Percentiles rank a stretch among this genome's conserved stretches.
These are phyloP conservation scores for Sanderia malayensis DNA, from an alignment of 30 jellyfish, hydroid and myxozoan genomes.

Conservation along the genomic window DNA sequence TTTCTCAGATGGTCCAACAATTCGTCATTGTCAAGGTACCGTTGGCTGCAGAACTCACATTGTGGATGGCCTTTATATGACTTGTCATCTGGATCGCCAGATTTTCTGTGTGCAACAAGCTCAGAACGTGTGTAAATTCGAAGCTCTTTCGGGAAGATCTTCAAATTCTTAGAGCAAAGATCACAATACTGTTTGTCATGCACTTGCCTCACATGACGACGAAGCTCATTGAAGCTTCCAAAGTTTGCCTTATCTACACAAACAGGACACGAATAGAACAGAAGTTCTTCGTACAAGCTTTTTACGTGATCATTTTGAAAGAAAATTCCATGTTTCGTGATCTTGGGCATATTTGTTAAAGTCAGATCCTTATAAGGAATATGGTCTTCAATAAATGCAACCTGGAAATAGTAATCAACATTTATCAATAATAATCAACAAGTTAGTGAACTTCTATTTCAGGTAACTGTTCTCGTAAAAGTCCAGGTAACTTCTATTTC, in stretches of 20 bases:
- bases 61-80: slow-evolving; percentile 95
- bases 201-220: slow-evolving; percentile 68
- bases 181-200: slow-evolving; percentile 84
- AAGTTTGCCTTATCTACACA: slow-evolving; percentile 39
- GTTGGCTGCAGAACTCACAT: slow-evolving; percentile 85
- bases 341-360: slow-evolving; percentile 15
- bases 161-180: slow-evolving; percentile 73
- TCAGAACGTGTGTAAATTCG: slow-evolving; percentile 62
- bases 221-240: slow-evolving; percentile 50
- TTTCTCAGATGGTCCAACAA: slow-evolving; percentile 77
- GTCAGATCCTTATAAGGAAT: slow-evolving; percentile 46
- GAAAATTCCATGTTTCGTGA: slow-evolving; percentile 60
- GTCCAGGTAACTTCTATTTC: too few relatives aligned
- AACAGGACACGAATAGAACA: slow-evolving; percentile 42
- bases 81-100: slow-evolving; percentile 80
- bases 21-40: slow-evolving; percentile 84
- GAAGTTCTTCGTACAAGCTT: slow-evolving; percentile 43
- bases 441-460: too few relatives aligned
- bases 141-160: slow-evolving; percentile 74
- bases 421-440: too few relatives aligned
- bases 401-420: too few relatives aligned
- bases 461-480: too few relatives aligned
- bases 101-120: slow-evolving; percentile 70
- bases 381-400: slow-evolving; percentile 44
- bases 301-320: slow-evolving; percentile 44